Evolutionary conservation across 1,140 invertebrate genomes (phyloP), one percentile per base, ranked within the genome.

Genomic region (Hydropsyche tenuis): DNA sequence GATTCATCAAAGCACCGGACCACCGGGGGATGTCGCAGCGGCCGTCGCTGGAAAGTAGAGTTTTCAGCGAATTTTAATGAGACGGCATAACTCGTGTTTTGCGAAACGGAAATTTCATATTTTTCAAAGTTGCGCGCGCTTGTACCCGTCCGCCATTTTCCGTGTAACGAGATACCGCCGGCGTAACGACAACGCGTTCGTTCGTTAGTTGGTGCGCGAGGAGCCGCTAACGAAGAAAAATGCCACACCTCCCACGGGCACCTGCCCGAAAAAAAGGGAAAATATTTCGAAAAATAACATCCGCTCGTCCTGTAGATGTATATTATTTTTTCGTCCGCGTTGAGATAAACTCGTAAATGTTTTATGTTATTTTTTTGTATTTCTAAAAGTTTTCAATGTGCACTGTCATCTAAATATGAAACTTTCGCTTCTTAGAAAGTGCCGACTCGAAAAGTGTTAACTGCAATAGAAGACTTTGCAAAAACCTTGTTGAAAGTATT

Each of bases 21-120:
- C 45, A 7, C 7, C 16, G 14, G 23, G 22, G 3, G 30, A 37
- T 4, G 30, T 37, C 30, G 42, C 18, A 42, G 7, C 37, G 16
- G 64, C 45, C 45, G 45, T 68, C 65, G 45, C 65, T 68, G 65
- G 48, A 68, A 48, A 68, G 65, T 48, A 45, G 65, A 68, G 65
- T 48, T 68, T 68, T 68, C 43, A 48, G 45, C 65, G 43, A 45
- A 70, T 70, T 70, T 70, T 70, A 70, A 70, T 70, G 68, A 70
- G 68, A 70, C 46, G 48, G 23, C 68, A 56, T 70, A 56, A 70
- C 68, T 70, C 48, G 68, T 56, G 48, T 70, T 70, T 70, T 56
- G 25, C 51, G 46, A 42, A 70, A 70, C 68, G 51, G 68, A 70
- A 70, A 70, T 70, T 70, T 70, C 51, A 70, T 70, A 70, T 70